phyloP scores from a whole-genome alignment of 2,113 vertebrate species.

The Labeo catla region DNA sequence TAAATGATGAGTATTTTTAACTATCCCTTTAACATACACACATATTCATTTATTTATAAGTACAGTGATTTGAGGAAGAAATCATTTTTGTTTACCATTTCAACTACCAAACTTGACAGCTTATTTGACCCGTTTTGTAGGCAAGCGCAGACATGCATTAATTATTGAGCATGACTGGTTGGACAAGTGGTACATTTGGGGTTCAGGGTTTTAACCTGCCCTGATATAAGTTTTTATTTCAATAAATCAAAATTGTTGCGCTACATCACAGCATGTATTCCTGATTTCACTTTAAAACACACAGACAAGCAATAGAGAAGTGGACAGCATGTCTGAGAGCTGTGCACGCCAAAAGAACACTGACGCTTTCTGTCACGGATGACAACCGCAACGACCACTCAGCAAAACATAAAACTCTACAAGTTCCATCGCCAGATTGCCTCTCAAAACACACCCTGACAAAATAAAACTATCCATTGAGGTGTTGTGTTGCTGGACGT shows the following conservation, averaged over 20 bases:
- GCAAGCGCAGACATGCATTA: not conserved
- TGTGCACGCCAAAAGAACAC: not conserved
- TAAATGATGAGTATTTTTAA: not conserved
- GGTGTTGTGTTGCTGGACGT: too few relatives aligned
- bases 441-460: conserved; percentile 2
- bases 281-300: conserved; percentile 7
- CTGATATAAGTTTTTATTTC: not conserved
- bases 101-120: not conserved
- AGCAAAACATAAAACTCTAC: not conserved
- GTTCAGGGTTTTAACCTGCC: not conserved
- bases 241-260: not conserved
- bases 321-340: not conserved
- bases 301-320: not conserved
- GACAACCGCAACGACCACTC: not conserved
- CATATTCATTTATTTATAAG: too few relatives aligned
- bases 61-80: not conserved
- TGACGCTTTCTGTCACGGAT: not conserved
- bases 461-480: not conserved
- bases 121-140: not conserved
- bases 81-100: not conserved
- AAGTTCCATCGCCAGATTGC: not conserved
- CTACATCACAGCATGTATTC: not conserved
- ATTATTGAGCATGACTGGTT: not conserved
- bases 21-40: not conserved
- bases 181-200: not conserved